These are phyloP conservation scores for Vulpes lagopus DNA, from an alignment of 2,113 vertebrate species.

Conservation along the genomic window DNA sequence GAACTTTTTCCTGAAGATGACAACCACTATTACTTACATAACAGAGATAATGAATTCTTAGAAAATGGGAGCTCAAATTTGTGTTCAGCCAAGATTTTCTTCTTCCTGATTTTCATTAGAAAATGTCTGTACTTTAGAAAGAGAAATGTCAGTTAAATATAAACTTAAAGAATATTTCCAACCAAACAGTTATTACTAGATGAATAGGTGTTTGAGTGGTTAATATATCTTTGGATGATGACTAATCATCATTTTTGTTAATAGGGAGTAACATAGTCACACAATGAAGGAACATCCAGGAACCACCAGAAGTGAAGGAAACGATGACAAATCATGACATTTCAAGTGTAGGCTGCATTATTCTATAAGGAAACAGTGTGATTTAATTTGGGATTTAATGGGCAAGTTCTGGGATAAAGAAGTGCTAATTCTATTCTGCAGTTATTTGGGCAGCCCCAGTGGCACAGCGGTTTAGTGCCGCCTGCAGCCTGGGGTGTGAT, in stretches of 20 bases:
- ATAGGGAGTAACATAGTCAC: not conserved
- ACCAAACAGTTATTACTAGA: constrained; percentile 20
- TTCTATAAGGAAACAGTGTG: not conserved
- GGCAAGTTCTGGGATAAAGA: not conserved
- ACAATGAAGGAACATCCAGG: not conserved
- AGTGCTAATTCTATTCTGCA: not conserved
- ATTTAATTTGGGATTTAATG: constrained; percentile 40
- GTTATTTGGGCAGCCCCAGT: no score
- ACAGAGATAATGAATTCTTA: not conserved
- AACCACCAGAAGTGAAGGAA: not conserved
- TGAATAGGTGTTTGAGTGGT: not conserved
- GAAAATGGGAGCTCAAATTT: not conserved
- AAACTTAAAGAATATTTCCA: not conserved
- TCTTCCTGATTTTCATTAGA: not conserved
- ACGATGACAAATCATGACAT: not conserved
- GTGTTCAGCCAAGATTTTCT: not conserved
- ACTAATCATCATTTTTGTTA: constrained; percentile 37
- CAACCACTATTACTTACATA: not conserved
- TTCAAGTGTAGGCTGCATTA: not conserved
- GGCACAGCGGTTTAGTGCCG: no score
- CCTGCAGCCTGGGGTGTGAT: no score
- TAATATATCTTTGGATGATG: not conserved
- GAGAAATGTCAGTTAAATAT: constrained; percentile 32
- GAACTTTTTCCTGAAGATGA: not conserved
- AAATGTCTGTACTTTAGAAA: constrained; percentile 17